Conservation (phyloP, 2,797 vertebrate species). For the Cyclura pinguis region DNA sequence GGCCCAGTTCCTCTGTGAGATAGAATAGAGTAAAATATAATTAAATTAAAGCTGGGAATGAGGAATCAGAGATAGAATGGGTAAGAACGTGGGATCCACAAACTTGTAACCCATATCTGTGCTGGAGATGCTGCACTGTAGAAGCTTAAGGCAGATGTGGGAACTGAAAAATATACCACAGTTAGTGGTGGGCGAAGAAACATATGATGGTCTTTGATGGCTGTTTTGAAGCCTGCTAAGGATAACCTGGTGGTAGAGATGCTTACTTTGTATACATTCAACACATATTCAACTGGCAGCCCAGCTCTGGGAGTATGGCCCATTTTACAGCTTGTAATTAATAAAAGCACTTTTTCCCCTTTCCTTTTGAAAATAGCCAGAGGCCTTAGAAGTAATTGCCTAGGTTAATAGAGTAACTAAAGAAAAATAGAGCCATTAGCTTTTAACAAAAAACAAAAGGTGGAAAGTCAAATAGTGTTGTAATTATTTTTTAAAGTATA, state of each 20-base stretch:
- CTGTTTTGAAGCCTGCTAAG: not conserved
- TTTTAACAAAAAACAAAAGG: too few relatives aligned
- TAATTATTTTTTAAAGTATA: too few relatives aligned
- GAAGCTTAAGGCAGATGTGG: not conserved
- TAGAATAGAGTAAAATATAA: not conserved
- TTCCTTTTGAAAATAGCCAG: not conserved
- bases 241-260: not conserved
- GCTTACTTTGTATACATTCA: not conserved
- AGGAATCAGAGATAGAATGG: not conserved
- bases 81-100: not conserved
- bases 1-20: too few relatives aligned
- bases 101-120: not conserved
- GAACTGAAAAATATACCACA: not conserved
- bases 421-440: not conserved
- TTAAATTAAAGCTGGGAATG: not conserved
- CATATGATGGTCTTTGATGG: not conserved
- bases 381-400: not conserved
- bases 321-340: not conserved
- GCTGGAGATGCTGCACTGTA: not conserved
- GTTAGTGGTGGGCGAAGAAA: not conserved
- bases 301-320: not conserved
- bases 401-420: not conserved
- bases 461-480: too few relatives aligned
- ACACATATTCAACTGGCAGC: not conserved
- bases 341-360: not conserved